These are phyloP conservation scores for Octonoba sinensis DNA, from an alignment of 2,888 invertebrate species.

Conservation along the genomic window DNA sequence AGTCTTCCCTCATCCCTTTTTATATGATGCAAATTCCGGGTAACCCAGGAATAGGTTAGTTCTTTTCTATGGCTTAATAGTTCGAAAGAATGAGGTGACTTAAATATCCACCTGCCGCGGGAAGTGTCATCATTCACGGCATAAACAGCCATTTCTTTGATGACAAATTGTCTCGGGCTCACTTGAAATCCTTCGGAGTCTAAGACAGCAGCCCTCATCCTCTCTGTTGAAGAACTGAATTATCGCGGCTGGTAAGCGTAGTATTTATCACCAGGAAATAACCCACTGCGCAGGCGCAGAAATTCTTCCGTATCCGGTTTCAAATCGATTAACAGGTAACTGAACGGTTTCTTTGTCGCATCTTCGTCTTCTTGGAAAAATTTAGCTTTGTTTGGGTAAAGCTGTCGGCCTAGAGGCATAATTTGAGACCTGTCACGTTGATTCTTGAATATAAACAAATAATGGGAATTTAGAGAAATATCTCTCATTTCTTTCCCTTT, in stretches of 20 bases:
- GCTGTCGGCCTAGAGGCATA: too few species aligned
- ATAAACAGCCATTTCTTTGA: slow-evolving; percentile 1
- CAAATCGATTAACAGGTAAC: too few species aligned
- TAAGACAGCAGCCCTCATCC: not conserved
- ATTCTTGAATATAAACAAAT: too few species aligned
- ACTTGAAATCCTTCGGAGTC: slow-evolving; percentile 22
- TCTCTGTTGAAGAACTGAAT: not conserved
- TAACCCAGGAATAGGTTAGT: not conserved
- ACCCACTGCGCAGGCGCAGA: too few species aligned
- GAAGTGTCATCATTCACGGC: not conserved
- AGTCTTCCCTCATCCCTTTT: slow-evolving; percentile 1
- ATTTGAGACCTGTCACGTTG: too few species aligned
- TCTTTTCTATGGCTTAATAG: too few species aligned
- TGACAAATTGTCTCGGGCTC: not conserved
- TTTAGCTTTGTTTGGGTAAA: too few species aligned
- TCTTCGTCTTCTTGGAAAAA: too few species aligned
- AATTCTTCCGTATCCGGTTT: too few species aligned
- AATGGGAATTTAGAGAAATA: too few species aligned
- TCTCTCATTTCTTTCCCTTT: slow-evolving; percentile 35
- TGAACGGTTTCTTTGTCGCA: too few species aligned
- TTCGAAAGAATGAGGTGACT: not conserved
- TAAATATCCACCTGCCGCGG: not conserved
- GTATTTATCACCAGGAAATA: slow-evolving; percentile 20
- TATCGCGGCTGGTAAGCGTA: slow-evolving; percentile 24
- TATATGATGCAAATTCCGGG: not conserved